Base-by-base conservation (phyloP, 2,888 invertebrate genomes). In the Megastigmus dorsalis region DNA sequence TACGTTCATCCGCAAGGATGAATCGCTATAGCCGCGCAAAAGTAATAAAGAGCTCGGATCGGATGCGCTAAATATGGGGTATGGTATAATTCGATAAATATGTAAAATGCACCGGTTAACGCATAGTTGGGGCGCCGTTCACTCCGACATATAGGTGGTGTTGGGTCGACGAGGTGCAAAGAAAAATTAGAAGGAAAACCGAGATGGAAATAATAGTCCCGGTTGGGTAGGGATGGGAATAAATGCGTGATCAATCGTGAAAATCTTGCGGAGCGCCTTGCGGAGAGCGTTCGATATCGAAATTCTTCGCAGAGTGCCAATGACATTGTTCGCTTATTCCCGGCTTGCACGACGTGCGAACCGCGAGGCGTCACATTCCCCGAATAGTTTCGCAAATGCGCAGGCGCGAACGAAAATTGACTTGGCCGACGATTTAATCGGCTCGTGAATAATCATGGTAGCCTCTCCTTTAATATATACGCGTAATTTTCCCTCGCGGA, bases 281-380 rank as follows among this genome's bases (percentile, higher is more conserved):
- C 18, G 28, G 18, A 41, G 36, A 28, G 28, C 5, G 48, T 77
- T 77, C 81, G 79, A 84, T 84, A 84, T 84, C 78, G 82, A 77
- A 85, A 85, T 85, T 84, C 84, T 82, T 84, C 74, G 76, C 54
- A 59, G 79, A 82, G 78, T 80, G 81, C 80, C 79, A 73, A 52
- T 41, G 77, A 80, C 75, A 30, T 75, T 77, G 77, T 65, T 74
- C 72, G 54, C 45, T 67, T 71, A 69, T 68, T 48, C 68, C 60
- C 50, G n/a, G n/a, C n/a, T n/a, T n/a, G n/a, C n/a, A n/a, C 43
- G 38, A 54, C 54, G 48, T 52, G 65, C 20, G 18, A 30, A 23
- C 9, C 9, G n/a, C 33, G n/a, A 69, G 76, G 78, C 77, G 76
- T 78, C 74, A 77, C 50, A 82, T 82, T 82, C 80, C 77, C 68